Evolutionary conservation across 2,113 vertebrate genomes (phyloP).

Genomic region (Turnix velox): DNA sequence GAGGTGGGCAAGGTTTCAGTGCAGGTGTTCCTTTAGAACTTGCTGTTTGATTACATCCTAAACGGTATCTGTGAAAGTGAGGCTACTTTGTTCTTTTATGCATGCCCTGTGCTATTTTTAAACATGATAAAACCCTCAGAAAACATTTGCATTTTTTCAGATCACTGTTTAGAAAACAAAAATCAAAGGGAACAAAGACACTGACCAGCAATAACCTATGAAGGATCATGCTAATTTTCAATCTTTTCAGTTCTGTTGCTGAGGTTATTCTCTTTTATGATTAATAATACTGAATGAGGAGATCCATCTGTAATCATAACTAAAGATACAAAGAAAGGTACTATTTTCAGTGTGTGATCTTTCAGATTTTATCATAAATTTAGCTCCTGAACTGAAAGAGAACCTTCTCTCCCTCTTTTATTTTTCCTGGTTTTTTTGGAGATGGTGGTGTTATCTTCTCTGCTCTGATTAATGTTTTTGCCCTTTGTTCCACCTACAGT

Average conservation of each 20-base stretch:
- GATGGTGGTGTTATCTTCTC: not conserved
- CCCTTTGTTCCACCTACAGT: not conserved
- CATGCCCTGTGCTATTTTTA: conserved; percentile 37
- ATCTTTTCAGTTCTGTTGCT: not conserved
- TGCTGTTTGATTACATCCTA: conserved; percentile 19
- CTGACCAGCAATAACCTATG: not conserved
- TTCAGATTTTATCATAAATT: not conserved
- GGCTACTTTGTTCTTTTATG: conserved; percentile 5
- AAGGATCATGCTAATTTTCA: not conserved
- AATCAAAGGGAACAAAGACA: not conserved
- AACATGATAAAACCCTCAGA: not conserved
- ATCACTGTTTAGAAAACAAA: conserved; percentile 21
- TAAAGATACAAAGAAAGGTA: not conserved
- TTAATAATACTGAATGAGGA: not conserved
- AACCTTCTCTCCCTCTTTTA: accelerated
- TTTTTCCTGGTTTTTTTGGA: accelerated
- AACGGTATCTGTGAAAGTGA: conserved; percentile 17
- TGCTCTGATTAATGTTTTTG: not conserved
- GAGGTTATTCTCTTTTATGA: not conserved
- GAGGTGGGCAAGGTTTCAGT: conserved; percentile 6
- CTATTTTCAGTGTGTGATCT: not conserved
- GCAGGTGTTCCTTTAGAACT: conserved; percentile 57
- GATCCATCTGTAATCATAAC: not conserved
- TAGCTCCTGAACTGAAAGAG: not conserved
- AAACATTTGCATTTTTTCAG: not conserved